Evolutionary conservation across 2,113 vertebrate genomes (phyloP).

Genomic region (Corydoras maculifer): DNA sequence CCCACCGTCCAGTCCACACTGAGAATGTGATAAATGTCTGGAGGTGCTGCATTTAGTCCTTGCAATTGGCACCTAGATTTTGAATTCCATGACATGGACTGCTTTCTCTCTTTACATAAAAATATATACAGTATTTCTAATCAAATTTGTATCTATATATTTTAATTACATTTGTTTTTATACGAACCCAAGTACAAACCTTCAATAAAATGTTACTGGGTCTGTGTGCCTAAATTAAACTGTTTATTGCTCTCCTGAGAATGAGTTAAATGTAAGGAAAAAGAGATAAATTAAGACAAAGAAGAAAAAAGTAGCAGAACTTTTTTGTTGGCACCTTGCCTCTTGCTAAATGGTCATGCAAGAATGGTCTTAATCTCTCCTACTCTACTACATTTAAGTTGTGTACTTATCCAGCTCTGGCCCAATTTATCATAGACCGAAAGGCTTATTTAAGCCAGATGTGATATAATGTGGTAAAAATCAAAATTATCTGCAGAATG

Average conservation of each 20-base stretch:
- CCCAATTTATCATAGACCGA: conserved; percentile 50
- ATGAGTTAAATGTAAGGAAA: background rate
- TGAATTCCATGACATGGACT: no score
- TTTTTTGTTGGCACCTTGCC: conserved; percentile 53
- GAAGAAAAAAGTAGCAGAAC: conserved; percentile 30
- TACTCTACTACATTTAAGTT: conserved; percentile 22
- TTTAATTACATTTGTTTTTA: no score
- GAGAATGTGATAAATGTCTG: no score
- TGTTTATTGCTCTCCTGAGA: conserved; percentile 30
- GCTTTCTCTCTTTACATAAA: no score
- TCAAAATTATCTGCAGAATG: conserved; percentile 12
- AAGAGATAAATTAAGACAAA: conserved; percentile 11
- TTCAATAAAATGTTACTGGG: background rate
- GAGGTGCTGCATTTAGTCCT: no score
- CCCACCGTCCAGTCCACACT: no score
- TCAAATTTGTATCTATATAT: no score
- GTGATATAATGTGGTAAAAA: conserved; percentile 41
- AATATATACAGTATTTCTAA: no score
- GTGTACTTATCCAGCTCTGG: conserved; percentile 36
- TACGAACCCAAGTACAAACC: no score
- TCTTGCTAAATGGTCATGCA: conserved; percentile 32
- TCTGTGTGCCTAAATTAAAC: background rate
- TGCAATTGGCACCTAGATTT: no score
- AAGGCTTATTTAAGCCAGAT: conserved; percentile 27
- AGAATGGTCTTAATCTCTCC: conserved; percentile 49